Base-by-base conservation (phyloP, 2,797 vertebrate species). In the Halcyon chelicuti region DNA sequence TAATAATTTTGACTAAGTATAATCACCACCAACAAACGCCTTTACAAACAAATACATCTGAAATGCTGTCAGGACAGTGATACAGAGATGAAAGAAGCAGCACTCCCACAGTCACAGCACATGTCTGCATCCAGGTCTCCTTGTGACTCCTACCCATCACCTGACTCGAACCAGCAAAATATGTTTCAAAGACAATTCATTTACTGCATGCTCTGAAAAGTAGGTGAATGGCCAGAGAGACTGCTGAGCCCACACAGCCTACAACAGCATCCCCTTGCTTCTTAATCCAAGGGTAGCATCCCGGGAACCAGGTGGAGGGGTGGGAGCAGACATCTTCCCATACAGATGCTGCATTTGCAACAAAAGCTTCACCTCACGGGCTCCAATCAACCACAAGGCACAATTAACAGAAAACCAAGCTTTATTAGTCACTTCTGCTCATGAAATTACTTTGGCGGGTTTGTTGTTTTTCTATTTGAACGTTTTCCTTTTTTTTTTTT, bases 351-450 rank as follows among this genome's bases (percentile, higher is more conserved):
- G 13, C 4, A 57, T 33, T 3, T 39, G 47, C 2, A 0, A 58
- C 28, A 75, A 61, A 72, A 33, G 16, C 14, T 79, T 61, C 54
- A 68, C 79, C 31, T 20, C 3, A 1, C 19, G 1, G 4, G 55
- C 15, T 60, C 47, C n/a, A 26, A 12, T 39, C 35, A 71, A 60
- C 25, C 40, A 76, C 31, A 31, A 37, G 9, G 25, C 22, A 92
- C 28, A 35, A 61, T 9, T 57, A 74, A 55, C 22, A 62, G 60
- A 29, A 84, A 84, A n/a, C 6, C 15, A 63, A 40, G 22, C 20
- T 90, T 77, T 74, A 67, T n/a, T 33, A 83, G 46, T 39, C 42
- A 51, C 14, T 94, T 85, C 42, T 42, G 71, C 60, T 83, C 35
- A 63, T 0, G 1, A 29, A 87, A 51, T 47, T 39, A 58, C 18